Evolutionary conservation across 2,797 vertebrate genomes (phyloP), one percentile per base, ranked within the genome.

Genomic region (Macropodus opercularis): DNA sequence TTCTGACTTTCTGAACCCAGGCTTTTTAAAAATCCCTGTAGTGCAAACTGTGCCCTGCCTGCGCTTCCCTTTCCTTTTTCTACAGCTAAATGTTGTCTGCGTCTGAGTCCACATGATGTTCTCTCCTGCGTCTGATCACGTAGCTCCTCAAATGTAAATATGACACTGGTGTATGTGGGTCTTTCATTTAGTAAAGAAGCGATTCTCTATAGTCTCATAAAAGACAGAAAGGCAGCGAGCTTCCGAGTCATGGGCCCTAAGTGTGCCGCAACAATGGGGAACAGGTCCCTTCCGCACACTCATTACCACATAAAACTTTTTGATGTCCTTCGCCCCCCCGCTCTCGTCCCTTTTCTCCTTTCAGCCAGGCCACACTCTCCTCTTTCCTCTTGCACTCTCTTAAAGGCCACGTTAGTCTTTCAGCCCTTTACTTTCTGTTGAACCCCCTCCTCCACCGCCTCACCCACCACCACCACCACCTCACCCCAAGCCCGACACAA

Each of bases 221-320:
- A 60, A 51, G 61, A 68, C 50, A 52, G 35, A 64, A 66, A 35
- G 53, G 64, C 27, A 43, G 55, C 74, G 72, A 72, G 75, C 47
- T 79, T 85, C 83, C 63, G 69, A 83, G 70, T 74, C 74, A 73
- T 85, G 83, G 63, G 71, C 64, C 72, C 42, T n/a, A 91, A 90
- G 90, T 90, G 90, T 92, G 89, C 87, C 83, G 27, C 71, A 60
- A 90, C 90, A 91, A 91, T 85, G 70, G 79, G 54, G 63, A 80
- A 32, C 80, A 60, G 43, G 53, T 81, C 76, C 50, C 72, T 76
- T 67, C 60, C 72, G 62, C 62, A 5, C 19, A 9, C 75, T 78
- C 63, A 52, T 24, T 9, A 32, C 67, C 71, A 75, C 74, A 65
- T 79, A 75, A 81, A 85, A 86, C 81, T 77, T 81, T 77, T 59